These are phyloP conservation scores for Nebria salina DNA, from an alignment of 2,888 invertebrate species.

Conservation along the genomic window DNA sequence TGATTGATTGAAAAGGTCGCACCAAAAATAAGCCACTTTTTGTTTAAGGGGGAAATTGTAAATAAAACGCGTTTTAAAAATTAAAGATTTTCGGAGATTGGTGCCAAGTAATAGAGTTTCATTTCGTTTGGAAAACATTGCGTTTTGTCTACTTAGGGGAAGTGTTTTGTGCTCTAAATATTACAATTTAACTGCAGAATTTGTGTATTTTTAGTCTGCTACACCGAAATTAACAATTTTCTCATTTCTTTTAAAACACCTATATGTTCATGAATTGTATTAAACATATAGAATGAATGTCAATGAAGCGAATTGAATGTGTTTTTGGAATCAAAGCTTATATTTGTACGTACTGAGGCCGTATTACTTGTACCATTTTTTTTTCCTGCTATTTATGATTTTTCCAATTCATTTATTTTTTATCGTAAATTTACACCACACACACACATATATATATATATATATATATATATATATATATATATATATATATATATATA, in stretches of 20 bases:
- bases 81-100: background rate
- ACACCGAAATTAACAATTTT: background rate
- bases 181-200: background rate
- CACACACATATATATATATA: no score
- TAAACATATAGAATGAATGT: constrained; percentile 10
- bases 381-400: background rate
- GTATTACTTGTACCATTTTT: constrained; percentile 33
- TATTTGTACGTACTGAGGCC: constrained; percentile 37
- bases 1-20: background rate
- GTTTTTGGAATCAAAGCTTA: background rate
- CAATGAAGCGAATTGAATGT: background rate
- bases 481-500: no score
- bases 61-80: constrained; percentile 1
- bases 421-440: no score
- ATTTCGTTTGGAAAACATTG: background rate
- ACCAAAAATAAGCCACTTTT: background rate
- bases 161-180: background rate
- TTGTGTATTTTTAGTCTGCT: background rate
- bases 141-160: background rate
- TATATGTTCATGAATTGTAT: background rate
- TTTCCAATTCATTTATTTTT: no score
- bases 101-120: background rate
- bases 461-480: no score
- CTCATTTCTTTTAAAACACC: constrained; percentile 2
- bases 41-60: background rate